These are phyloP conservation scores for Chirona hameri DNA, from an alignment of 2,888 invertebrate species.

Conservation along the genomic window DNA sequence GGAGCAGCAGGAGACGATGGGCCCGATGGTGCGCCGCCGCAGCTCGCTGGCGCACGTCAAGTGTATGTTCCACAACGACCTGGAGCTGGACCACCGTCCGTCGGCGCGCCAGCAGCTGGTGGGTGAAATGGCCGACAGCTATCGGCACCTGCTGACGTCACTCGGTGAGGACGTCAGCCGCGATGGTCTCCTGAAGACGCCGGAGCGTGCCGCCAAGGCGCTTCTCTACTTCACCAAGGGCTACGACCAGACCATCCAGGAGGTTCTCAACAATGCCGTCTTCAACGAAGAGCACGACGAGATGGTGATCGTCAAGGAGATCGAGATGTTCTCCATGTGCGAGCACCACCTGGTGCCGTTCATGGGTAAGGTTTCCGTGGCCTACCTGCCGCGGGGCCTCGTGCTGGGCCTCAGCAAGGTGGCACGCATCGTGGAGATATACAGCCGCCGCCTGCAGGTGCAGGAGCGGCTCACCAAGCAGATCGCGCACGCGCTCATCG, in stretches of 20 bases:
- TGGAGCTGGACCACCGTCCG: slow-evolving; percentile 40
- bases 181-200: slow-evolving; percentile 91
- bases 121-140: slow-evolving; percentile 84
- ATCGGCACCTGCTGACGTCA: slow-evolving; percentile 74
- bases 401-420: slow-evolving; percentile 95
- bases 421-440: slow-evolving; percentile 91
- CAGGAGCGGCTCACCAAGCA: slow-evolving; percentile 98
- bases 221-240: slow-evolving; percentile 98
- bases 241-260: slow-evolving; percentile 39
- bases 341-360: slow-evolving; percentile 98
- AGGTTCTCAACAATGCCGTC: slow-evolving; percentile 79
- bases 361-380: slow-evolving; percentile 97
- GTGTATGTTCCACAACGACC: slow-evolving; percentile 39
- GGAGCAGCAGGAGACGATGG: background rate
- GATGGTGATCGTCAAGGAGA: slow-evolving; percentile 99
- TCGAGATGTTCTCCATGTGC: slow-evolving; percentile 99
- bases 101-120: slow-evolving; percentile 68
- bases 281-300: slow-evolving; percentile 99
- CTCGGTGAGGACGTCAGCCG: slow-evolving; percentile 89
- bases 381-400: slow-evolving; percentile 95
- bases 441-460: slow-evolving; percentile 91
- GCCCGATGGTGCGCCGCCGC: background rate
- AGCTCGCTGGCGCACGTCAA: slow-evolving; percentile 34
- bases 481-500: slow-evolving; percentile 93
- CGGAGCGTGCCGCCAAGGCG: slow-evolving; percentile 96